A percentile compares a stretch with the other conserved stretches of the same genome.
phyloP scores from a whole-genome alignment of 1,140 invertebrate genomes.

The Drosophila eugracilis region DNA sequence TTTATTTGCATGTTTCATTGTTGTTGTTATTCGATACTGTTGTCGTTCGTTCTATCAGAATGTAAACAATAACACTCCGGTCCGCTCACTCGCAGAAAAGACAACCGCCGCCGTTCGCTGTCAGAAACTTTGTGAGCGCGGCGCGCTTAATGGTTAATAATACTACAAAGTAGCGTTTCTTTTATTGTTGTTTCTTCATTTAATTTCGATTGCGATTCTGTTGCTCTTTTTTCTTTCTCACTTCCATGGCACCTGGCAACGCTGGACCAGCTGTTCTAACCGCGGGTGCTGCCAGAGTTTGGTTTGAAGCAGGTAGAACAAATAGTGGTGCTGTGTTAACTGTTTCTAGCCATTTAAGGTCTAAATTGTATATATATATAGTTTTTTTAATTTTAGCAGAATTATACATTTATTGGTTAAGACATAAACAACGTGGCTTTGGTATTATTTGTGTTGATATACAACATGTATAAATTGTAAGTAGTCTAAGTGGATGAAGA shows the following conservation, averaged over 20 bases:
- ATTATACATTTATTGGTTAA: no score
- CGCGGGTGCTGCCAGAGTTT: background rate
- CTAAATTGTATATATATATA: no score
- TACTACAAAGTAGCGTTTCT: constrained; percentile 27
- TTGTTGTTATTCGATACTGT: constrained; percentile 1
- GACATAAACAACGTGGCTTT: background rate
- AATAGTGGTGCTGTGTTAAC: background rate
- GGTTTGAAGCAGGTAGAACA: background rate
- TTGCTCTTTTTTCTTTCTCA: constrained; percentile 2
- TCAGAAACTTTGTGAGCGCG: constrained; percentile 35
- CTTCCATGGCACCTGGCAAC: constrained; percentile 27
- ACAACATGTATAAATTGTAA: no score
- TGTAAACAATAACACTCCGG: constrained; percentile 12
- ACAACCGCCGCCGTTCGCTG: constrained; percentile 40
- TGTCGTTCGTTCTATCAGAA: background rate
- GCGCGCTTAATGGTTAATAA: constrained; percentile 33
- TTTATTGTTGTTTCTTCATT: constrained; percentile 31
- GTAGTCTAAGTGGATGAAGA: no score
- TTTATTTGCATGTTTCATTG: constrained; percentile 18
- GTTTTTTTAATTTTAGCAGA: no score
- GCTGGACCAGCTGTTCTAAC: constrained; percentile 29
- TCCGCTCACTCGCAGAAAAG: background rate
- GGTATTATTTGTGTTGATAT: no score
- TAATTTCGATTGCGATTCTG: constrained; percentile 1
- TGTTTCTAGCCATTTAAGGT: background rate